Conservation (phyloP, 2,888 invertebrate species). For the Drosophila differens region DNA sequence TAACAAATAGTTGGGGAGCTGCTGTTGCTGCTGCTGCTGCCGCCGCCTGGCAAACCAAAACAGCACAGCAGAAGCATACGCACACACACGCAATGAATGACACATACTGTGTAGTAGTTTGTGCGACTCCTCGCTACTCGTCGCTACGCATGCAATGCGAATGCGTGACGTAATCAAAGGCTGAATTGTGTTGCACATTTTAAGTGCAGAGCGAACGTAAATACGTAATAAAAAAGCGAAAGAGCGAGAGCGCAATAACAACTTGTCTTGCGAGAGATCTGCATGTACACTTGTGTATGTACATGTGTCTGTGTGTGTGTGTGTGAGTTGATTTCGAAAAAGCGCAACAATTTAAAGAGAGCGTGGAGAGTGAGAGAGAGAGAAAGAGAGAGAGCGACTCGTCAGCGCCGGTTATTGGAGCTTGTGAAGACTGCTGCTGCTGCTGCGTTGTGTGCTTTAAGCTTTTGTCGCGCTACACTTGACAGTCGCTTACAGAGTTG, state of each 20-base stretch:
- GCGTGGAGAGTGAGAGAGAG: slow-evolving; percentile 14
- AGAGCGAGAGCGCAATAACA: slow-evolving; percentile 20
- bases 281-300: slow-evolving; percentile 16
- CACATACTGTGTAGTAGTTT: neutral
- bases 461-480: slow-evolving; percentile 59
- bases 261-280: slow-evolving; percentile 47
- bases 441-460: slow-evolving; percentile 34
- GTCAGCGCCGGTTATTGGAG: slow-evolving; percentile 32
- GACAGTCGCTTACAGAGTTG: slow-evolving; percentile 38
- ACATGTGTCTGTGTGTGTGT: neutral
- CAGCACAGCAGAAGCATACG: slow-evolving; percentile 8
- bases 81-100: slow-evolving; percentile 1
- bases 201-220: slow-evolving; percentile 16
- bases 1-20: slow-evolving; percentile 62
- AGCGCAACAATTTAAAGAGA: slow-evolving; percentile 42
- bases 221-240: slow-evolving; percentile 14
- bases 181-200: slow-evolving; percentile 62
- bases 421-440: slow-evolving; percentile 12
- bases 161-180: slow-evolving; percentile 69
- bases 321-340: slow-evolving; percentile 11
- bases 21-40: slow-evolving; percentile 17
- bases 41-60: slow-evolving; percentile 18
- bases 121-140: slow-evolving; percentile 1
- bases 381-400: slow-evolving; percentile 21
- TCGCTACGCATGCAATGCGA: slow-evolving; percentile 57